A percentile compares a stretch with the other conserved stretches of the same genome.
phyloP scores from a whole-genome alignment of 2,888 invertebrate genomes.

The Troides helena region DNA sequence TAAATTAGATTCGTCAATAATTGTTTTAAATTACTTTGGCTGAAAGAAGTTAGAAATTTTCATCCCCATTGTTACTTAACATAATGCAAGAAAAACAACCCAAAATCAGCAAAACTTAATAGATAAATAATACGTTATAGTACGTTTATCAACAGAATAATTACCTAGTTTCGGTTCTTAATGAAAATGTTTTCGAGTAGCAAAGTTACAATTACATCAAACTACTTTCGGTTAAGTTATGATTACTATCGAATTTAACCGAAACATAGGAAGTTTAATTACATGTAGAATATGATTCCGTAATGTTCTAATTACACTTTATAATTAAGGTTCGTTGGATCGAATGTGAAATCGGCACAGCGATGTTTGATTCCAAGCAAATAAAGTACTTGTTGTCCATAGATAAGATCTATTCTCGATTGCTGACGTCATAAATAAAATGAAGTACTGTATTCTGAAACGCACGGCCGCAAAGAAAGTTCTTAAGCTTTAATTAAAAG shows the following conservation, averaged over 20 bases:
- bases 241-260: conserved; percentile 21
- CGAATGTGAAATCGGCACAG: conserved; percentile 20
- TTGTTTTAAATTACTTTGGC: too few relatives aligned
- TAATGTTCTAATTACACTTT: conserved; percentile 28
- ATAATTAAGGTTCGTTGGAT: conserved; percentile 24
- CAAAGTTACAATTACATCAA: conserved; percentile 16
- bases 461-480: conserved; percentile 57
- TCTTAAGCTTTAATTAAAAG: conserved; percentile 67
- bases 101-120: neutral
- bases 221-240: conserved; percentile 13
- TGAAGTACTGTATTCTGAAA: conserved; percentile 40
- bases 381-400: neutral
- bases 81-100: too few relatives aligned
- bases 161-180: neutral
- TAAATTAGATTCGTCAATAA: too few relatives aligned
- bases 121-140: neutral
- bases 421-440: conserved; percentile 34
- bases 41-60: too few relatives aligned
- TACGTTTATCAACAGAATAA: neutral
- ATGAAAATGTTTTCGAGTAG: neutral
- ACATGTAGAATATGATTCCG: conserved; percentile 23
- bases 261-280: conserved; percentile 25
- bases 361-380: conserved; percentile 4
- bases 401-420: conserved; percentile 11
- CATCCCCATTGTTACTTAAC: too few relatives aligned